Evolutionary conservation across 2,113 vertebrate species (phyloP).

Genomic region (Xenopus borealis): DNA sequence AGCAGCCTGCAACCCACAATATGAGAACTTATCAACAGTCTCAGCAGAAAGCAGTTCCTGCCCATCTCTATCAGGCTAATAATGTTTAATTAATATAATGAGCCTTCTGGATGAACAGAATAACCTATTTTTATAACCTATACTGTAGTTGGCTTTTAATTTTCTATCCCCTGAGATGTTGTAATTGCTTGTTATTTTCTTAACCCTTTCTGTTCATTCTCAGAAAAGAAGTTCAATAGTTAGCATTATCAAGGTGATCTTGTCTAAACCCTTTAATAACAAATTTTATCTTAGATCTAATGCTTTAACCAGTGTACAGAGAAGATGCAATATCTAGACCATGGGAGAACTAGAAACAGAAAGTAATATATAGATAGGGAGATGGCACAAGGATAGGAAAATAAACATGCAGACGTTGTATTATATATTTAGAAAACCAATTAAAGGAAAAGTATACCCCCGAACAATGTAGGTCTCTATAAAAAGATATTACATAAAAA

Average conservation of each 20-base stretch:
- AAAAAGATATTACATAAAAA: too few relatives aligned
- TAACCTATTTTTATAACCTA: slow-evolving; percentile 79
- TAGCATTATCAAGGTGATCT: too few relatives aligned
- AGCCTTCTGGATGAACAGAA: slow-evolving; percentile 67
- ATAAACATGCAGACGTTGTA: too few relatives aligned
- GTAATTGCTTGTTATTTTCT: slow-evolving; percentile 59
- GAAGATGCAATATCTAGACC: not conserved
- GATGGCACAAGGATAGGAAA: too few relatives aligned
- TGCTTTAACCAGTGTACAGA: too few relatives aligned
- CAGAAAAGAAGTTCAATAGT: not conserved
- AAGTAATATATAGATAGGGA: too few relatives aligned
- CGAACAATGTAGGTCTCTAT: too few relatives aligned
- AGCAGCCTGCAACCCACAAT: slow-evolving; percentile 61
- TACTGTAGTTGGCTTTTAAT: slow-evolving; percentile 69
- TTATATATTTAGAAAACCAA: too few relatives aligned
- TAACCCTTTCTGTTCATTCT: slow-evolving; percentile 36
- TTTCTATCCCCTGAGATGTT: slow-evolving; percentile 64
- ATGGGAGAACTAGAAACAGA: too few relatives aligned
- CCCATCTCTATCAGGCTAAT: slow-evolving; percentile 65
- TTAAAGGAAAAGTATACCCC: too few relatives aligned
- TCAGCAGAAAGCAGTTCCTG: slow-evolving; percentile 61
- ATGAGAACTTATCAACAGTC: slow-evolving; percentile 62
- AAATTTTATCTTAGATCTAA: too few relatives aligned
- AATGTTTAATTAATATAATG: slow-evolving; percentile 82
- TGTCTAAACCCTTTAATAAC: not conserved